A percentile compares a stretch with the other conserved stretches of the same genome.
Evolutionary conservation across 2,888 invertebrate genomes (phyloP).

Genomic region (Nephrotoma appendiculata): DNA sequence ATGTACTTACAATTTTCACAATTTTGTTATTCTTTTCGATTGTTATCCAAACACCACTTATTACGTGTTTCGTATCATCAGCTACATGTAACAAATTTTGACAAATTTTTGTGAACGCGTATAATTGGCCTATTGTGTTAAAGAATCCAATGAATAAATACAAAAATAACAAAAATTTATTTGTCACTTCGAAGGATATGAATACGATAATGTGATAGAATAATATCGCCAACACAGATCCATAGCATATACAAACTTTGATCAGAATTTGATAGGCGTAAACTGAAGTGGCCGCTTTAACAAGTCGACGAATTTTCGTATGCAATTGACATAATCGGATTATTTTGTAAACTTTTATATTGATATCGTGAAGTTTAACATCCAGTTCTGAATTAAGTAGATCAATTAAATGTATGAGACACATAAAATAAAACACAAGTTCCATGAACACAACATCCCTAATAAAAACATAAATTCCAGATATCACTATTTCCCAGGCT

Average conservation of each 20-base stretch:
- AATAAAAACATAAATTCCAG: background rate
- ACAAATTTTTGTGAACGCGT: background rate
- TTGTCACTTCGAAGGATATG: background rate
- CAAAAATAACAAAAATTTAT: background rate
- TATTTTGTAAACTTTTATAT: background rate
- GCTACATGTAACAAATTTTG: background rate
- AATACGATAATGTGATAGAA: background rate
- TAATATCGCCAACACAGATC: background rate
- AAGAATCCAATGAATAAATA: background rate
- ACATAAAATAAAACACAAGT: background rate
- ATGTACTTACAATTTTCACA: background rate
- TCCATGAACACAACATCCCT: background rate
- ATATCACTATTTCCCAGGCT: background rate
- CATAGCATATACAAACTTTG: background rate
- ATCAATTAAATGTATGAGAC: background rate
- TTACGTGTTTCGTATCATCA: background rate
- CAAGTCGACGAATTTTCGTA: background rate
- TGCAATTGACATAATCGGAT: background rate
- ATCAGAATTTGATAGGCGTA: background rate
- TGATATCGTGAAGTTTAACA: background rate
- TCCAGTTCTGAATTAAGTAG: background rate
- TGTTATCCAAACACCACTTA: background rate
- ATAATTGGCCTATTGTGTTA: background rate
- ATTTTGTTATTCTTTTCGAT: background rate
- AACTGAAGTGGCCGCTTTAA: background rate